Base-by-base conservation (phyloP, 2,797 vertebrate species). In the Basileuterus tristriatus region DNA sequence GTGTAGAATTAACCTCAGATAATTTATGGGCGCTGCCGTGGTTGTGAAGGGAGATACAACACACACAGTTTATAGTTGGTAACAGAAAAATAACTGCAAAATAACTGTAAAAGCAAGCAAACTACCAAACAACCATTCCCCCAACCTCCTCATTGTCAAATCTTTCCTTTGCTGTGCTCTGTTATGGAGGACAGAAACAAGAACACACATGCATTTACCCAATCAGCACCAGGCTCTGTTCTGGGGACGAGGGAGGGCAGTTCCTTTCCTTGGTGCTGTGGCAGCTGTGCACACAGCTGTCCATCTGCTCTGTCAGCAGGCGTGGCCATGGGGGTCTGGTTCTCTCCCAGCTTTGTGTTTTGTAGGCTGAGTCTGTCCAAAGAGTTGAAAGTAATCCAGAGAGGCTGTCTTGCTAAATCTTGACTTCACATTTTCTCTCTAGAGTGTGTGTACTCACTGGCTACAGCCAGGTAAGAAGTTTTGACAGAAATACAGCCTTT, bases 331-430 rank as follows among this genome's bases (percentile, higher is more conserved):
- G 75, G 58, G 24, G 23, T 24, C 83, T 49, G 14, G 6, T 80
- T 71, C 52, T 90, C 22, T 52, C 71, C 30, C 21, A 46, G 26
- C 47, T 67, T 53, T 1, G 1, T 76, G 71, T 7, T 60, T 46
- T 0, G 0, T 60, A 16, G 53, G 16, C 39, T 53, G 23, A 27
- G n/a, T 49, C 55, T 27, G 6, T 79, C 63, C 30, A 30, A 3
- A 65, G 36, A 50, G 29, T 37, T 21, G 13, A n/a, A n/a, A 75
- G 34, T 64, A 30, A 87, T n/a, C 34, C 59, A 47, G 52, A 34
- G 53, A 63, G 13, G 29, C 65, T 77, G 12, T 65, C 86, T 13
- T 52, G 32, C 43, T 55, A 24, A 59, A 22, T 67, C 34, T 68
- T 46, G 46, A 2, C 21, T 64, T 49, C 26, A 1, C 29, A 9